These are phyloP conservation scores for Plebejus melissa DNA, from an alignment of 2,888 invertebrate species.

Conservation along the genomic window DNA sequence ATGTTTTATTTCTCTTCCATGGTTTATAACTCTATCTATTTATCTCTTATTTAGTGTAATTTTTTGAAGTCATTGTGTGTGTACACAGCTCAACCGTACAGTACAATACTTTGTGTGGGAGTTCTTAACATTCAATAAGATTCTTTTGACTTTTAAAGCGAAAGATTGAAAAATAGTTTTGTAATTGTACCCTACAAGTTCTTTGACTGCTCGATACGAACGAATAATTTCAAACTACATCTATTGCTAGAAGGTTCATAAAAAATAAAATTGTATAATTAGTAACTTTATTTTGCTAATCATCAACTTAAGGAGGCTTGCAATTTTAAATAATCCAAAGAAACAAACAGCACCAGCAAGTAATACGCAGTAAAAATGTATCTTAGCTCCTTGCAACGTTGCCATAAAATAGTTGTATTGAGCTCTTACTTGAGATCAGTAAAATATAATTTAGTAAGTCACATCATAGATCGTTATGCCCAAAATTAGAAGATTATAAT, in stretches of 20 bases:
- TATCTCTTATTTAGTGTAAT: no score
- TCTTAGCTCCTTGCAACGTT: no score
- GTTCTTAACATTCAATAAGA: not conserved
- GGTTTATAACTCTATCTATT: no score
- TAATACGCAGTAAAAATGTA: no score
- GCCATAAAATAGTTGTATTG: no score
- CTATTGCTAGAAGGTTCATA: not conserved
- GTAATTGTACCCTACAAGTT: not conserved
- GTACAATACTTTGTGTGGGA: not conserved
- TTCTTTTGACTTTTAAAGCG: constrained; percentile 5
- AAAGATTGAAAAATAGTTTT: not conserved
- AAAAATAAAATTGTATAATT: not conserved
- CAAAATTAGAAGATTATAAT: not conserved
- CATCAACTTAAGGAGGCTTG: no score
- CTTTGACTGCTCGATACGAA: not conserved
- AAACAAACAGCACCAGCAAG: no score
- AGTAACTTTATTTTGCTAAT: no score
- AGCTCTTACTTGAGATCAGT: no score
- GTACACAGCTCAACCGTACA: not conserved
- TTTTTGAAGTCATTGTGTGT: not conserved
- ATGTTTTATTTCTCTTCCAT: no score
- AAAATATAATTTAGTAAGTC: no score
- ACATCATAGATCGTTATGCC: not conserved
- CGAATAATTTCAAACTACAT: not conserved
- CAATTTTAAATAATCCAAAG: no score